These are phyloP conservation scores for Cataglyphis cursor DNA, from an alignment of 2,888 invertebrate genomes.

Conservation along the genomic window DNA sequence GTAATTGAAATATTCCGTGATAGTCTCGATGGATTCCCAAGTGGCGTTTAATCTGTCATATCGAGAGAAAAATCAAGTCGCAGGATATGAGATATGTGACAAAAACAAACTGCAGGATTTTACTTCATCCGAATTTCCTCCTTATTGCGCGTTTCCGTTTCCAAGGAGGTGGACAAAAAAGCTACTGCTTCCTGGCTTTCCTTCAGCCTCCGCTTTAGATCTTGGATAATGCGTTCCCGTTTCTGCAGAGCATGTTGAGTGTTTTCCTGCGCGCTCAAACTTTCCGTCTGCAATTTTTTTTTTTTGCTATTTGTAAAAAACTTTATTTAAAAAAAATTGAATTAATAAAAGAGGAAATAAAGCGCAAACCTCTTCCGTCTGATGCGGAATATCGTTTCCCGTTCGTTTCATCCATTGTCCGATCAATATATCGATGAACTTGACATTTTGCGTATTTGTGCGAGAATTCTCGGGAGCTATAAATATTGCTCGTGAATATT, in stretches of 20 bases:
- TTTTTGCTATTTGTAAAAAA: neutral
- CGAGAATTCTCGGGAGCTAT: conserved; percentile 48
- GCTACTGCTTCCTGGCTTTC: conserved; percentile 60
- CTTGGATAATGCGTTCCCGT: conserved; percentile 58
- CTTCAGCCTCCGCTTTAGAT: conserved; percentile 68
- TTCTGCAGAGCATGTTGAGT: conserved; percentile 1
- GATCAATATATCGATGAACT: conserved; percentile 64
- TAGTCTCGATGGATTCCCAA: conserved; percentile 68
- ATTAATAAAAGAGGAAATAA: conserved; percentile 9
- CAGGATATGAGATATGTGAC: neutral
- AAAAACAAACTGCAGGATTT: neutral
- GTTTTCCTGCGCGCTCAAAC: conserved; percentile 24
- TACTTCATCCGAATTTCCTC: conserved; percentile 56
- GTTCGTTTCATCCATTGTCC: conserved; percentile 65
- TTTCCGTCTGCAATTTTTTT: conserved; percentile 19
- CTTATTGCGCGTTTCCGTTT: conserved; percentile 53
- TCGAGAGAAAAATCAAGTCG: neutral
- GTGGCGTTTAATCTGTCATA: conserved; percentile 69
- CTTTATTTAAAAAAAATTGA: neutral
- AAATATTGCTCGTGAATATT: neutral
- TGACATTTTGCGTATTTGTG: conserved; percentile 45
- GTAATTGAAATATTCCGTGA: conserved; percentile 74
- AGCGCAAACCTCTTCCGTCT: conserved; percentile 33
- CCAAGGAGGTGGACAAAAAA: conserved; percentile 50
- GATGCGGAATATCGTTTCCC: conserved; percentile 35